Base-by-base conservation (phyloP, 2,888 invertebrate species). In the Cantharis rustica region DNA sequence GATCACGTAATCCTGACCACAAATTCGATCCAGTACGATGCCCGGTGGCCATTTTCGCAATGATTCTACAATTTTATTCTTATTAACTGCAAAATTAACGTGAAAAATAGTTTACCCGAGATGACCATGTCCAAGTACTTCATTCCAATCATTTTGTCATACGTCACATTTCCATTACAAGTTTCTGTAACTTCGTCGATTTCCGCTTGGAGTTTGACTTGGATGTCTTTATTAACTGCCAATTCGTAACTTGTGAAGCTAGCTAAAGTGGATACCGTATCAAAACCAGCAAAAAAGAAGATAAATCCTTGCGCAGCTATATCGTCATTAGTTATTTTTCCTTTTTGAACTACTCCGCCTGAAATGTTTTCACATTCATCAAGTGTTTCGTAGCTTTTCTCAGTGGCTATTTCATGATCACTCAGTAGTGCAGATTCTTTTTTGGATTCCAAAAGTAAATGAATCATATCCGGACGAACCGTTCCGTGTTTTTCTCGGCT, bases 111-210 rank as follows among this genome's bases (percentile, higher is more conserved):
- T n/a, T 47, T 47, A 47, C 47, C 47, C 2, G 47, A 47, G 89
- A 88, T 0, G 90, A 86, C 89, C 90, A 90, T 78, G 87, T 89
- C 69, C 91, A 87, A 20, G 90, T 81, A 0, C 89, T 88, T 84
- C 91, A 91, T 87, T 79, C 79, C 64, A 85, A 7, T 7, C 2
- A 47, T 9, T n/a, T 47, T 1, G n/a, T 72, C 72, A 16, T 68
- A 72, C 1, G 15, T 68, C 0, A 68, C 13, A 11, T 10, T 16
- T 20, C 61, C 68, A 26, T 61, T n/a, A 66, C 20, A 66, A 2
- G n/a, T n/a, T 66, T 66, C 16, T 66, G 23, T n/a, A 27, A 26
- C 26, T 20, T 11, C 11, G 11, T 72, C 72, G 13, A 72, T 26
- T 15, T 72, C 72, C 1, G 15, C 11, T 61, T 61, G 68, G 9